These are phyloP conservation scores for Formica selysi DNA, from an alignment of 1,140 invertebrate species.

Conservation along the genomic window DNA sequence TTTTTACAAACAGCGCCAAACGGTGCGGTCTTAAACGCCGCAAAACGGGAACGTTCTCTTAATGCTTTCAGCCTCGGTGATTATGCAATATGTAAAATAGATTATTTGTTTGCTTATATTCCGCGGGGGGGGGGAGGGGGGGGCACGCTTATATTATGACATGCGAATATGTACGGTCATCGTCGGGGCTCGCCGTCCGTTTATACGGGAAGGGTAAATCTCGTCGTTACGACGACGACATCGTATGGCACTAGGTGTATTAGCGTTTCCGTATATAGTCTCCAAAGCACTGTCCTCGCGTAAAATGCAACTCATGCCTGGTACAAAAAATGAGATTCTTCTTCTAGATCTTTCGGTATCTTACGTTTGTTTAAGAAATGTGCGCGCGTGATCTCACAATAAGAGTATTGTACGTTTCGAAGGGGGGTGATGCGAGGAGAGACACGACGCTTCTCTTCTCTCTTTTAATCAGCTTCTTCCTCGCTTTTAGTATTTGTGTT, in stretches of 20 bases:
- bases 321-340: constrained; percentile 25
- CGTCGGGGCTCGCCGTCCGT: constrained; percentile 59
- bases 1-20: constrained; percentile 30
- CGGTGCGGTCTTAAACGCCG: constrained; percentile 16
- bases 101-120: constrained; percentile 74
- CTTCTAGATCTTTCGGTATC: not conserved
- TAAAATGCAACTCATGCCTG: constrained; percentile 49
- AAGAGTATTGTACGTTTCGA: constrained; percentile 35
- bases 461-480: not conserved
- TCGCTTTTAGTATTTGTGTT: not conserved
- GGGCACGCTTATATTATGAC: constrained; percentile 65
- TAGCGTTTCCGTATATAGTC: constrained; percentile 45
- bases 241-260: constrained; percentile 82
- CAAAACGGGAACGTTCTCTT: constrained; percentile 42
- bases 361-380: constrained; percentile 21
- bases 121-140: not conserved
- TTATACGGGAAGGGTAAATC: constrained; percentile 2
- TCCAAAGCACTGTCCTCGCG: not conserved
- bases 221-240: constrained; percentile 26
- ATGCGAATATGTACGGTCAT: constrained; percentile 65
- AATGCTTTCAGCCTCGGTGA: constrained; percentile 44
- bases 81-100: constrained; percentile 80
- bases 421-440: not conserved
- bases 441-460: not conserved
- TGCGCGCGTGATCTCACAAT: constrained; percentile 21